phyloP scores from a whole-genome alignment of 2,113 vertebrate genomes.

The Coptodon bakossiorum region DNA sequence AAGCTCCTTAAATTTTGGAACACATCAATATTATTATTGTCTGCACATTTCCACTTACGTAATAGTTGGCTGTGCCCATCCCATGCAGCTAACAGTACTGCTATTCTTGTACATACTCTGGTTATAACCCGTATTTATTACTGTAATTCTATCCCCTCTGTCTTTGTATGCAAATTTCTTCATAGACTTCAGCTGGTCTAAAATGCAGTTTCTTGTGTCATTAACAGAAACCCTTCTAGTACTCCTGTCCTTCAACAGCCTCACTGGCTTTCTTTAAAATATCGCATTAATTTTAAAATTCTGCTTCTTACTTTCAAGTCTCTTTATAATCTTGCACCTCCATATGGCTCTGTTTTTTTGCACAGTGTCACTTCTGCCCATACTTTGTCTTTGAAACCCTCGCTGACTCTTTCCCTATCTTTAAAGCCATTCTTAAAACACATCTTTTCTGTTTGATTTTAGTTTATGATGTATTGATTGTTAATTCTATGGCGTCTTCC shows the following conservation, averaged over 20 bases:
- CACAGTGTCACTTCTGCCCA: not conserved
- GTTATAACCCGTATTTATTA: not conserved
- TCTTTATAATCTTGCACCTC: not conserved
- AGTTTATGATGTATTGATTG: not conserved
- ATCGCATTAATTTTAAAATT: not conserved
- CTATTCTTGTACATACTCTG: not conserved
- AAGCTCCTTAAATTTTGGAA: not conserved
- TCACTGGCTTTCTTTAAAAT: not conserved
- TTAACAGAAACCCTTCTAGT: not conserved
- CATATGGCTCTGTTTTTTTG: not conserved
- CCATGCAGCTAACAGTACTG: not conserved
- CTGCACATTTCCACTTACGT: not conserved
- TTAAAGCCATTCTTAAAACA: not conserved
- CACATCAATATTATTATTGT: not conserved
- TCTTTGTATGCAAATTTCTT: not conserved
- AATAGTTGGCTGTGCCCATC: not conserved
- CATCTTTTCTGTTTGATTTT: not conserved
- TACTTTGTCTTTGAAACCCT: no score
- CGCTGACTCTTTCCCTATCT: not conserved
- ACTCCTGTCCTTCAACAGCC: not conserved
- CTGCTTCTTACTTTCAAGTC: not conserved
- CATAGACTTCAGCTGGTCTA: not conserved
- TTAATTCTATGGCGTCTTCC: accelerated
- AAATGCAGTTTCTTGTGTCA: accelerated
- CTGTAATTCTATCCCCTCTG: accelerated